These are phyloP conservation scores for Nemotelus nigrinus DNA, from an alignment of 2,888 invertebrate genomes.

Conservation along the genomic window DNA sequence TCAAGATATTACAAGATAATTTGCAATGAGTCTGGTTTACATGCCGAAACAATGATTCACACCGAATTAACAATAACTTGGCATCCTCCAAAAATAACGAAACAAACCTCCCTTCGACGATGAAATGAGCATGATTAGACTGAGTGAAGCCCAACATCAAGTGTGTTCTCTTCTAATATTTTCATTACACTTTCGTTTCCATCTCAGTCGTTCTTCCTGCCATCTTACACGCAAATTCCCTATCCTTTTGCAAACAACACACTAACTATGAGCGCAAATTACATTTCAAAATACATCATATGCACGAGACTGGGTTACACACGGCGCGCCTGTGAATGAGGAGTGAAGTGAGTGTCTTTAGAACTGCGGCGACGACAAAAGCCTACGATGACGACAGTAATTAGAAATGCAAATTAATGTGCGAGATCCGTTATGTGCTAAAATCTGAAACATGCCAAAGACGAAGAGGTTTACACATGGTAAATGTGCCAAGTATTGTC, in stretches of 20 bases:
- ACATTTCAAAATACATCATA: constrained; percentile 4
- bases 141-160: too few species aligned
- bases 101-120: too few species aligned
- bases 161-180: too few species aligned
- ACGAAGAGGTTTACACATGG: constrained; percentile 26
- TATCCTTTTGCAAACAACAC: neutral
- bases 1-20: too few species aligned
- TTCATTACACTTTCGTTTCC: too few species aligned
- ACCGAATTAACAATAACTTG: too few species aligned
- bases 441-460: constrained; percentile 31
- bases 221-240: too few species aligned
- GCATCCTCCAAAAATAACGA: too few species aligned
- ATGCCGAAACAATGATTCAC: too few species aligned
- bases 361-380: neutral
- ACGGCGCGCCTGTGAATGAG: neutral
- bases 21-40: too few species aligned
- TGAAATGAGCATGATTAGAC: too few species aligned
- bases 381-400: constrained; percentile 32
- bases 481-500: constrained; percentile 36
- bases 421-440: constrained; percentile 32
- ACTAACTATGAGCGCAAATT: constrained; percentile 6
- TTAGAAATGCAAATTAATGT: constrained; percentile 45
- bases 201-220: too few species aligned
- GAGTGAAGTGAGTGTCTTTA: neutral
- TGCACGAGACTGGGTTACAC: neutral